Evolutionary conservation across 2,888 invertebrate species (phyloP).

Genomic region (Machimus atricapillus): DNA sequence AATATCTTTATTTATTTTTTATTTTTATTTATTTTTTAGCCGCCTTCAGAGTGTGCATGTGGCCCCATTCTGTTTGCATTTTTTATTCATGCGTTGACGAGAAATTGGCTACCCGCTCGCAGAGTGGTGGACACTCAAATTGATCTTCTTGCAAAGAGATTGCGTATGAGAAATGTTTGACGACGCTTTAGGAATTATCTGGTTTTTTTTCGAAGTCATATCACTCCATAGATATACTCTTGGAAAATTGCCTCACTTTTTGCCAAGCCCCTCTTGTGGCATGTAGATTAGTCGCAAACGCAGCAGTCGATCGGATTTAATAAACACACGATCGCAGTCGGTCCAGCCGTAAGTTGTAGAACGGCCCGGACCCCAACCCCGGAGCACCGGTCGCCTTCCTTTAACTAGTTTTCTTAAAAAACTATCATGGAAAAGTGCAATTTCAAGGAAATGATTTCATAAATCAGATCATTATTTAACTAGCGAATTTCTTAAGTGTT

Average conservation of each 20-base stretch:
- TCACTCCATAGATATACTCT: not conserved
- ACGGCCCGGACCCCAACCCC: not conserved
- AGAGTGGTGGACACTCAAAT: not conserved
- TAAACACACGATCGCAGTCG: not conserved
- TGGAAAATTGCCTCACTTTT: not conserved
- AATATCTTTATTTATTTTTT: not conserved
- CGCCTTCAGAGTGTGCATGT: conserved; percentile 1
- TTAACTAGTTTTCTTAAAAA: not conserved
- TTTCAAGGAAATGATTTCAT: conserved; percentile 18
- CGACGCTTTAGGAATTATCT: not conserved
- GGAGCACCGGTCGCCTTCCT: not conserved
- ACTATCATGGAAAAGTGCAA: not conserved
- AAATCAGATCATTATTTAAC: not conserved
- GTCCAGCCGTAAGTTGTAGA: not conserved
- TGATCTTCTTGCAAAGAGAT: conserved; percentile 3
- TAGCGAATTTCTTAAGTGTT: not conserved
- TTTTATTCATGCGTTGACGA: conserved; percentile 11
- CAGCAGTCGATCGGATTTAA: not conserved
- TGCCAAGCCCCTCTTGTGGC: conserved; percentile 6
- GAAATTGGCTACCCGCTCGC: not conserved
- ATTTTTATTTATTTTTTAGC: not conserved
- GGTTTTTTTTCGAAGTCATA: not conserved
- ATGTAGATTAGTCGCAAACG: not conserved
- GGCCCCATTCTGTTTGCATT: conserved; percentile 30
- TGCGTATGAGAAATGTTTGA: not conserved